Percentiles rank a stretch among this genome's conserved stretches.
Conservation (phyloP, 1,140 invertebrate species). For the Psix sp. region DNA sequence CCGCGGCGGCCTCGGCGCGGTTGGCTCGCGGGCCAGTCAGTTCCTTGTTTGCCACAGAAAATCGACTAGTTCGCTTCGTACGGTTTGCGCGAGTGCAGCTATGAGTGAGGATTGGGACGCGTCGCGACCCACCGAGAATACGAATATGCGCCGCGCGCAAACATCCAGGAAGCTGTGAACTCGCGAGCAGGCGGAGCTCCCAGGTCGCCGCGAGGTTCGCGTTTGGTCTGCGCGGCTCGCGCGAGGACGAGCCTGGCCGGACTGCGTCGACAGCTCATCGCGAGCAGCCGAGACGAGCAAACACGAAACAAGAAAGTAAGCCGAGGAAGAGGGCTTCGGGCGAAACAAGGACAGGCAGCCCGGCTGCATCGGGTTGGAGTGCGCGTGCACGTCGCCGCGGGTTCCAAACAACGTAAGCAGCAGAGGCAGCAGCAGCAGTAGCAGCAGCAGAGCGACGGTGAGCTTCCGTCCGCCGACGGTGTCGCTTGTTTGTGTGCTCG, state of each 20-base stretch:
- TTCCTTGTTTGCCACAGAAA: conserved; percentile 79
- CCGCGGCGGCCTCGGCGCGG: conserved; percentile 59
- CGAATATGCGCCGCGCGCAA: conserved; percentile 40
- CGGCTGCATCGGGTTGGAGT: conserved; percentile 29
- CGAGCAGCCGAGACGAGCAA: neutral
- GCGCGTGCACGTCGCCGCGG: conserved; percentile 38
- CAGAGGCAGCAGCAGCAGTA: no score
- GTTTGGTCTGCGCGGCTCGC: neutral
- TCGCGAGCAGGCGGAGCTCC: neutral
- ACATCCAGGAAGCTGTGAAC: conserved; percentile 20
- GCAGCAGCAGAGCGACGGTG: no score
- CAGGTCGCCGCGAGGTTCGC: no score
- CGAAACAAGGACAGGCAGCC: conserved; percentile 7
- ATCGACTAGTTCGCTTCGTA: conserved; percentile 77
- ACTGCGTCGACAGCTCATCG: no score
- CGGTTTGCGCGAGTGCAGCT: conserved; percentile 68
- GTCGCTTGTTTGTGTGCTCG: no score
- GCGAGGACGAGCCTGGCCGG: neutral
- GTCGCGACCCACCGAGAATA: conserved; percentile 33
- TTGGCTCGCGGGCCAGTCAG: conserved; percentile 74
- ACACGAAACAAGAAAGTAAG: no score
- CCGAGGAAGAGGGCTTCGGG: no score
- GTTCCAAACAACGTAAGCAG: conserved; percentile 29
- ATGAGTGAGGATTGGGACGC: conserved; percentile 54
- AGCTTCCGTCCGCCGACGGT: no score